These are phyloP conservation scores for Nebria brevicollis DNA, from an alignment of 2,888 invertebrate genomes.

Conservation along the genomic window DNA sequence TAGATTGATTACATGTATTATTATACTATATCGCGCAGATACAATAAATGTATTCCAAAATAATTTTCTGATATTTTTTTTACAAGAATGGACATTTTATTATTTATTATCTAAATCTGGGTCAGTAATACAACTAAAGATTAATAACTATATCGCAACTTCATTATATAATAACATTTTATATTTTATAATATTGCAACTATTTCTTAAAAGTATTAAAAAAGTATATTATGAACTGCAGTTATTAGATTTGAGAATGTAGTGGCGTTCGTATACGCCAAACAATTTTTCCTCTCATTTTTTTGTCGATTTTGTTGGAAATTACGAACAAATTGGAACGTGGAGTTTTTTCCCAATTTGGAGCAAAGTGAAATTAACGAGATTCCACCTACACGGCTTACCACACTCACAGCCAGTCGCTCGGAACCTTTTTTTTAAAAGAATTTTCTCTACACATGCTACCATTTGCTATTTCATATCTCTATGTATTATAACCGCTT, in stretches of 20 bases:
- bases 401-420: neutral
- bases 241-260: slow-evolving; percentile 1
- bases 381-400: neutral
- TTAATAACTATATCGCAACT: neutral
- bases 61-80: neutral
- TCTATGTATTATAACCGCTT: neutral
- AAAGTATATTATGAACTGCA: neutral
- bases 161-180: neutral
- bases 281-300: neutral
- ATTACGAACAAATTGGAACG: slow-evolving; percentile 1
- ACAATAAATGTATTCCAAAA: no score
- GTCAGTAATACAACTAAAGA: neutral
- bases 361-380: neutral
- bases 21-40: no score
- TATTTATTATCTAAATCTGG: neutral
- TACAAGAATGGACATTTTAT: neutral
- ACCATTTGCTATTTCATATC: neutral
- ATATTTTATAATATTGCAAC: neutral
- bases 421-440: neutral
- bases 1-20: no score
- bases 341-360: slow-evolving; percentile 1
- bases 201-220: neutral
- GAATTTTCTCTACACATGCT: neutral
- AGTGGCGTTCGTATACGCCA: neutral
- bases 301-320: neutral